Percentiles rank a stretch among this genome's conserved stretches.
phyloP scores from a whole-genome alignment of 2,113 vertebrate genomes.

The Dipodomys stephensi region DNA sequence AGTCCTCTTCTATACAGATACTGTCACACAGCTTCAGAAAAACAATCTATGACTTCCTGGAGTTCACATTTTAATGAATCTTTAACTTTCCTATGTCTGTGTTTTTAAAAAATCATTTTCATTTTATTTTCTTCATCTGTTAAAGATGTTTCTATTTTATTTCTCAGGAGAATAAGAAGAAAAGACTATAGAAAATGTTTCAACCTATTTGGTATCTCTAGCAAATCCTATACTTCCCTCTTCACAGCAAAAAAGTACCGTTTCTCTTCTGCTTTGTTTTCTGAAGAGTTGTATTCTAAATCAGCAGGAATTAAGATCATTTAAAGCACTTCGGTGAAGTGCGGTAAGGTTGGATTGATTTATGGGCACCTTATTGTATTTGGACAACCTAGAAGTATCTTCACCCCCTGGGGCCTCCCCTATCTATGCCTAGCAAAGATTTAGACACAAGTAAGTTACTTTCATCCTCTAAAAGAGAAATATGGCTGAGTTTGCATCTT shows the following conservation, averaged over 20 bases:
- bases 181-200: slow-evolving; percentile 56
- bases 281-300: slow-evolving; percentile 24
- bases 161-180: slow-evolving; percentile 64
- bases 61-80: slow-evolving; percentile 47
- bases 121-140: slow-evolving; percentile 56
- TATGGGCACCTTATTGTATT: not conserved
- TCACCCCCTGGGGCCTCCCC: not conserved
- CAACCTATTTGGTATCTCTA: not conserved
- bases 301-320: not conserved
- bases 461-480: not conserved
- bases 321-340: slow-evolving; percentile 6
- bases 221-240: not conserved
- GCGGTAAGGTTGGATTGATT: not conserved
- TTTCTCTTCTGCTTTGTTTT: slow-evolving; percentile 22
- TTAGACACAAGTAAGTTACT: not conserved
- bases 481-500: not conserved
- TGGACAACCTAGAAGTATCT: not conserved
- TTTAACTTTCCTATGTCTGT: slow-evolving; percentile 1
- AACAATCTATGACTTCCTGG: not conserved
- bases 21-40: slow-evolving; percentile 26
- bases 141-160: slow-evolving; percentile 65
- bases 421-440: not conserved
- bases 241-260: slow-evolving; percentile 5
- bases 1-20: not conserved
- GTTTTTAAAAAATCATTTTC: slow-evolving; percentile 48